These are phyloP conservation scores for Acyrthosiphon pisum DNA, from an alignment of 1,140 invertebrate species.

Conservation along the genomic window DNA sequence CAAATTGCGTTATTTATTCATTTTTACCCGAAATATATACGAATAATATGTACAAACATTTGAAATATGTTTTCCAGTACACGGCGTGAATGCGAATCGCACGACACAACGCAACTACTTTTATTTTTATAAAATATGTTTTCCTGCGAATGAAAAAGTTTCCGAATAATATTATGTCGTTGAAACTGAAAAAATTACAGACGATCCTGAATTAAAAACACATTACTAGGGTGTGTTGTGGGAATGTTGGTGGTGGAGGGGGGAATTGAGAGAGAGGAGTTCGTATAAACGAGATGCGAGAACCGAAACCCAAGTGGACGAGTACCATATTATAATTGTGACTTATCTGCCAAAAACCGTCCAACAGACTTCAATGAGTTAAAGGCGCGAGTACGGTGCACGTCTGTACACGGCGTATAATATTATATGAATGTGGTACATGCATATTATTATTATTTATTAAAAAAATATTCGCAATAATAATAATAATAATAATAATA, in stretches of 20 bases:
- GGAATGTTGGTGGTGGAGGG: too few species aligned
- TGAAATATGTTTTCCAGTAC: background rate
- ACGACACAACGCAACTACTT: background rate
- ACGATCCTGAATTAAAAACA: background rate
- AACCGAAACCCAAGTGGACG: background rate
- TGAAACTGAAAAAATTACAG: background rate
- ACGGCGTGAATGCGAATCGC: background rate
- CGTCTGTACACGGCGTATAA: background rate
- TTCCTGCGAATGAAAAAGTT: background rate
- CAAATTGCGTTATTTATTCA: background rate
- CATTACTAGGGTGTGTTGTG: background rate
- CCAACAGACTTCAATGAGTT: background rate
- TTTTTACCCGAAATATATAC: background rate
- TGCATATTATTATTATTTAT: background rate
- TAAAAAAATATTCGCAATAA: background rate
- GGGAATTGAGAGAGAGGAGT: too few species aligned
- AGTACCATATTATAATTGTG: too few species aligned
- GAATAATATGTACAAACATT: background rate
- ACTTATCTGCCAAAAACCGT: background rate
- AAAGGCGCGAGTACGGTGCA: background rate
- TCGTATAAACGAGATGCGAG: background rate
- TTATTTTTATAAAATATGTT: background rate
- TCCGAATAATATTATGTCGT: conserved; percentile 5
- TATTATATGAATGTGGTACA: background rate
- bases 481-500: background rate